These are phyloP conservation scores for Micropoecilia bifurca DNA, from an alignment of 2,797 vertebrate genomes.

Conservation along the genomic window DNA sequence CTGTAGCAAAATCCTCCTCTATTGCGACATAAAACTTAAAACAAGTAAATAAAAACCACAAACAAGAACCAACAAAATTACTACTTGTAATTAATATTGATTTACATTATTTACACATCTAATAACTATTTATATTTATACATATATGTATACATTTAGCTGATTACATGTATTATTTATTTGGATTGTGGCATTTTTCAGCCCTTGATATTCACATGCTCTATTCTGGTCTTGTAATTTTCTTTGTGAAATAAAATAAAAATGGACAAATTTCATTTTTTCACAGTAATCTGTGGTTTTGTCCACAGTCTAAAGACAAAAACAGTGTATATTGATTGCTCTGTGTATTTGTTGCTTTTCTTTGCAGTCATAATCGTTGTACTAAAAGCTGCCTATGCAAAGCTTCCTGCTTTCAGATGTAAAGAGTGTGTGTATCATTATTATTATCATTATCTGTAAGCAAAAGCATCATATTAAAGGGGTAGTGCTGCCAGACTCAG, in stretches of 20 bases:
- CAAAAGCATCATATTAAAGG: slow-evolving; percentile 19
- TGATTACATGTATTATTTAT: background rate
- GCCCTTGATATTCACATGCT: background rate
- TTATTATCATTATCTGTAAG: slow-evolving; percentile 12
- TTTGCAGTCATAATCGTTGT: slow-evolving; percentile 42
- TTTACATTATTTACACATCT: background rate
- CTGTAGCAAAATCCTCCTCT: background rate
- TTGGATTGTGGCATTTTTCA: background rate
- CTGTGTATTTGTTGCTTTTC: slow-evolving; percentile 30
- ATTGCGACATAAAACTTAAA: background rate
- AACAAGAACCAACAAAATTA: too few relatives aligned
- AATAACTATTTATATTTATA: background rate
- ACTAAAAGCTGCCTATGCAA: slow-evolving; percentile 49
- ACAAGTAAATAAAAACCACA: background rate
- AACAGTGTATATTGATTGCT: slow-evolving; percentile 25
- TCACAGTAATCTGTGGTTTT: background rate
- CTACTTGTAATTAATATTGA: background rate
- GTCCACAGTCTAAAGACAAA: slow-evolving; percentile 18
- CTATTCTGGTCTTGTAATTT: background rate
- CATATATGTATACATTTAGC: background rate
- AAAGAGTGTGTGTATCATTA: slow-evolving; percentile 29
- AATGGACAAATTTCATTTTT: background rate
- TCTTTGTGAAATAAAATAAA: slow-evolving; percentile 20
- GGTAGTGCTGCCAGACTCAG: slow-evolving; percentile 20
- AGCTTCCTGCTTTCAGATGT: slow-evolving; percentile 28